Conservation (phyloP, 2,797 vertebrate genomes). For the Scomberomorus guttatus region DNA sequence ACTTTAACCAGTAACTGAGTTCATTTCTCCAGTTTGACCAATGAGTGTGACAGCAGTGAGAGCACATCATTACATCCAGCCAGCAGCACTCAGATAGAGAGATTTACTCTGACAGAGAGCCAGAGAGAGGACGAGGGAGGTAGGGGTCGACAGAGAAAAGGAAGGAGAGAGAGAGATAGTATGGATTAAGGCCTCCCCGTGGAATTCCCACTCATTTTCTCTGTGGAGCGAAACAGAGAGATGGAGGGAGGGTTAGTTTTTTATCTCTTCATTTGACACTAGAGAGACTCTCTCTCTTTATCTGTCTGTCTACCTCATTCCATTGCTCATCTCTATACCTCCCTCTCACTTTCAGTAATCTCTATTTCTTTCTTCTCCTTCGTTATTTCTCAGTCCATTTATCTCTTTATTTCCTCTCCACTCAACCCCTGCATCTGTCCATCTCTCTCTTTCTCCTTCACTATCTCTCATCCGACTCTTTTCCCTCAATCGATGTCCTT, state of each 20-base stretch:
- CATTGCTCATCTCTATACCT: conserved; percentile 14
- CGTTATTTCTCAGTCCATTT: conserved; percentile 29
- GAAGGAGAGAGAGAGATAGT: conserved; percentile 26
- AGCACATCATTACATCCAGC: conserved; percentile 52
- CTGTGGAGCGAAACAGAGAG: conserved; percentile 66
- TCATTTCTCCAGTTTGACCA: conserved; percentile 52
- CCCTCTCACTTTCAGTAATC: conserved; percentile 28
- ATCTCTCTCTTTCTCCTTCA: conserved; percentile 13
- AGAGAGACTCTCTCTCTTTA: conserved; percentile 41
- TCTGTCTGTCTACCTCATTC: conserved; percentile 25
- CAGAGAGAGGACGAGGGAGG: conserved; percentile 31
- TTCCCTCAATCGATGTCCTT: background rate
- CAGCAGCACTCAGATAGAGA: conserved; percentile 38
- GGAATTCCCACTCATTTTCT: conserved; percentile 74
- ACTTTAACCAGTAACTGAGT: conserved; percentile 29
- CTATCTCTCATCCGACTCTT: background rate
- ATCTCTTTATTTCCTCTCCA: conserved; percentile 35
- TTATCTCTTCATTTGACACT: conserved; percentile 75
- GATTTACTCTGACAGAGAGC: conserved; percentile 35
- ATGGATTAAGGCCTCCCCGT: conserved; percentile 68
- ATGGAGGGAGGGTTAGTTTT: conserved; percentile 65
- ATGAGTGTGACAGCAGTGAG: conserved; percentile 49
- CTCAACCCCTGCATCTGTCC: conserved; percentile 1
- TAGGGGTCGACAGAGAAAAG: background rate
- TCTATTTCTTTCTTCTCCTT: conserved; percentile 15